phyloP scores from a whole-genome alignment of 1,140 invertebrate species.

The Zaprionus davidi region DNA sequence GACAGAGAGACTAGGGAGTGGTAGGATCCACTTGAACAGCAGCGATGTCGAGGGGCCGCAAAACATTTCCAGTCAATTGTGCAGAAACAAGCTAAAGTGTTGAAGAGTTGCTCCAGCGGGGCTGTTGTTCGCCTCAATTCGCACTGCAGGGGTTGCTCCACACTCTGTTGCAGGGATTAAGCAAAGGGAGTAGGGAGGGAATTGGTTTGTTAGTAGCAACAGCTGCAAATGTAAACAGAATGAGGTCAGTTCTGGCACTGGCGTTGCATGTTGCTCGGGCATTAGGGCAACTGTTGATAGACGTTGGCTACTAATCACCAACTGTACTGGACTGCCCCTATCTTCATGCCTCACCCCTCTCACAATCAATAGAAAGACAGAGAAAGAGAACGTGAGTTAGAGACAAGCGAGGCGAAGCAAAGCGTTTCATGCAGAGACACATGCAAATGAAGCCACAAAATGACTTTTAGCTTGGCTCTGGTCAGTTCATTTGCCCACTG shows the following conservation, averaged over 20 bases:
- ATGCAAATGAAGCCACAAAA: constrained; percentile 77
- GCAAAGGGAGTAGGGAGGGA: not conserved
- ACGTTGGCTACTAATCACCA: constrained; percentile 73
- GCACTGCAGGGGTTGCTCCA: constrained; percentile 19
- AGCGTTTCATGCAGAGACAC: constrained; percentile 28
- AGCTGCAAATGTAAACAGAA: constrained; percentile 76
- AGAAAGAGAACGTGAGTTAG: not conserved
- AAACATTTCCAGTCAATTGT: constrained; percentile 48
- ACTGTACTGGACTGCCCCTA: constrained; percentile 36
- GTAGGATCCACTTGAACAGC: constrained; percentile 2
- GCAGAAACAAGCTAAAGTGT: constrained; percentile 34
- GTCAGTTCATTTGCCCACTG: constrained; percentile 10
- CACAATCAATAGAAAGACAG: not conserved
- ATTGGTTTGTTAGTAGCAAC: constrained; percentile 55
- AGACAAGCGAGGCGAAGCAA: not conserved
- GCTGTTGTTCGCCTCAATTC: constrained; percentile 23
- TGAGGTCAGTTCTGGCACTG: constrained; percentile 64
- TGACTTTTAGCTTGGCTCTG: constrained; percentile 52
- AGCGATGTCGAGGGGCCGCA: not conserved
- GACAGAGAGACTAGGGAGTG: no score
- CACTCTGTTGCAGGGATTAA: not conserved
- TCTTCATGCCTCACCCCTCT: not conserved
- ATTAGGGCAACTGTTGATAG: constrained; percentile 81
- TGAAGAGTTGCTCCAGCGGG: constrained; percentile 23
- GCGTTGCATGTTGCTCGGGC: constrained; percentile 74